Evolutionary conservation across 2,797 vertebrate species (phyloP).

Genomic region (Anomalospiza imberbis): DNA sequence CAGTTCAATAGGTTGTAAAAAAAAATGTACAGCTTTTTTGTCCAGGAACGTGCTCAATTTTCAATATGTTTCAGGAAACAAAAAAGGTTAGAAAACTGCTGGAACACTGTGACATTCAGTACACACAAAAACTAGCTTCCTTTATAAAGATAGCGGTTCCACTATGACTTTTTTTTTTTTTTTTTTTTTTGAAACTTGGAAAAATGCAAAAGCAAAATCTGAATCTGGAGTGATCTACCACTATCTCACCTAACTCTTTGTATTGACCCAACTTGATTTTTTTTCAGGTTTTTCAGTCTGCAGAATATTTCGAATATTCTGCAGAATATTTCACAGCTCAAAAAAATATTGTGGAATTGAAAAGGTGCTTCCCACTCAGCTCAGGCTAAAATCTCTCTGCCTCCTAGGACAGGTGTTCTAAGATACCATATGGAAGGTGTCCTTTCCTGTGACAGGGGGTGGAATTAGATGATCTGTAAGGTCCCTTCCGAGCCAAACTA

Average conservation of each 20-base stretch:
- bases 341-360: not conserved
- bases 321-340: not conserved
- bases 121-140: not conserved
- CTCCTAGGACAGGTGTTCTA: not conserved
- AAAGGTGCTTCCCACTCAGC: not conserved
- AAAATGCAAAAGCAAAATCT: not conserved
- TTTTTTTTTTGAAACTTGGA: not conserved
- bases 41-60: not conserved
- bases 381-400: not conserved
- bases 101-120: not conserved
- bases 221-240: not conserved
- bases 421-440: not conserved
- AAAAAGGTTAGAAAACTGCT: not conserved
- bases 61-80: not conserved
- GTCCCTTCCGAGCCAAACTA: not conserved
- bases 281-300: not conserved
- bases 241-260: not conserved
- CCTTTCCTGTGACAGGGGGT: not conserved
- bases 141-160: not conserved
- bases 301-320: not conserved
- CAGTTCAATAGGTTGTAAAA: not conserved
- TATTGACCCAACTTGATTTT: not conserved
- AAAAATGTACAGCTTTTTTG: not conserved
- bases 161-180: not conserved
- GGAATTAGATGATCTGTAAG: not conserved